Conservation (phyloP, 2,888 invertebrate genomes). For the Orthosia gothica region DNA sequence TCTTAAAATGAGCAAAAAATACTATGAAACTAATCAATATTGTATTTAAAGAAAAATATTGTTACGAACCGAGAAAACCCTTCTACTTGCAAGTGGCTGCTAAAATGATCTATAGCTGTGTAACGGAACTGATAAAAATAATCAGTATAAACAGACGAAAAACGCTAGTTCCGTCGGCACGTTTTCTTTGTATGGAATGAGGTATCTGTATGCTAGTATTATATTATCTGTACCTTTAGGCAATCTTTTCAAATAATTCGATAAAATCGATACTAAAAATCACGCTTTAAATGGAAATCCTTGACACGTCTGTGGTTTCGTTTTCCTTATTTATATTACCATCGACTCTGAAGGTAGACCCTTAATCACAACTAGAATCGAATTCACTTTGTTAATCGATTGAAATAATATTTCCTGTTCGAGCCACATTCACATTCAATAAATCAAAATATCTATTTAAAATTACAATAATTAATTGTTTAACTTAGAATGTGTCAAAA, state of each 20-base stretch:
- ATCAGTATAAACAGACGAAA: no score
- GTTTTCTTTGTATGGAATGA: no score
- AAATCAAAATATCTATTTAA: slow-evolving; percentile 58
- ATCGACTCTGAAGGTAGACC: slow-evolving; percentile 78
- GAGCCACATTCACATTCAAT: slow-evolving; percentile 58
- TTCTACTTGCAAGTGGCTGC: no score
- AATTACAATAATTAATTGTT: slow-evolving; percentile 51
- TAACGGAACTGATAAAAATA: no score
- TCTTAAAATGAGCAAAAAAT: no score
- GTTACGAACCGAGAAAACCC: no score
- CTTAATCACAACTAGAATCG: slow-evolving; percentile 74
- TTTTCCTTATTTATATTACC: slow-evolving; percentile 85
- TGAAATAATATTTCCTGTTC: slow-evolving; percentile 63
- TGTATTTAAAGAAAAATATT: no score
- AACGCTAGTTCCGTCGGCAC: no score
- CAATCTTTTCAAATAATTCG: slow-evolving; percentile 62
- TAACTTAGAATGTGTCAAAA: slow-evolving; percentile 52
- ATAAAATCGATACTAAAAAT: slow-evolving; percentile 76
- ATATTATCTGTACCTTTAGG: no score
- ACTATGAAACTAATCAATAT: no score
- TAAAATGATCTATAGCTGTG: no score
- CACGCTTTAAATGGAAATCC: slow-evolving; percentile 77
- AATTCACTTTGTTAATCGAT: slow-evolving; percentile 64
- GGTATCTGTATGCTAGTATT: no score
- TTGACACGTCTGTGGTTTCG: slow-evolving; percentile 79